These are phyloP conservation scores for Diglossa cyanea DNA, from an alignment of 2,797 vertebrate species.

Conservation along the genomic window DNA sequence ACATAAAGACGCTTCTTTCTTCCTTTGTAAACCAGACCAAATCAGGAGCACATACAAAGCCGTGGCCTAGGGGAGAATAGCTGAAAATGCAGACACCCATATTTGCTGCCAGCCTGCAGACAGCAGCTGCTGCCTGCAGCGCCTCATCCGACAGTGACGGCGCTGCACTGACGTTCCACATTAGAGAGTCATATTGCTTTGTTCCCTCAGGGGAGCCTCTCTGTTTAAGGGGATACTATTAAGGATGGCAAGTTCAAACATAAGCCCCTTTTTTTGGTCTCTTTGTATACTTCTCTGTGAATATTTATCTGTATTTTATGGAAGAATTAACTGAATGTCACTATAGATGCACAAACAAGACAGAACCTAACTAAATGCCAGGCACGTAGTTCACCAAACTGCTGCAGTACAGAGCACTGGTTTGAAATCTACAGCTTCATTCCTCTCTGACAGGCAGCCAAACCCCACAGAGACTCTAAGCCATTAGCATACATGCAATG, in stretches of 20 bases:
- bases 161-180: neutral
- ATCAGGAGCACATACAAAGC: neutral
- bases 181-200: neutral
- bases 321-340: neutral
- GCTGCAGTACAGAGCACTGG: neutral
- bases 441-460: conserved; percentile 3
- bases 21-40: neutral
- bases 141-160: neutral
- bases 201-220: neutral
- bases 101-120: neutral
- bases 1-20: neutral
- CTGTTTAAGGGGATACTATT: neutral
- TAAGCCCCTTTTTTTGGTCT: neutral
- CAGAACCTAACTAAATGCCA: neutral
- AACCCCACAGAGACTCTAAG: neutral
- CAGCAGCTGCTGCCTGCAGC: conserved; percentile 7
- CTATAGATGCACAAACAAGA: neutral
- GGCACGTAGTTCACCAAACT: neutral
- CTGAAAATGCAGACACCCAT: neutral
- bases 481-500: neutral
- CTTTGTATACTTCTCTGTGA: neutral
- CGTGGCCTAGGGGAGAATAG: neutral
- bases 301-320: neutral
- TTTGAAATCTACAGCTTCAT: conserved; percentile 19
- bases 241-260: neutral